Evolutionary conservation across 2,888 invertebrate genomes (phyloP), one percentile per base, ranked within the genome.

Genomic region (Plusia festucae): DNA sequence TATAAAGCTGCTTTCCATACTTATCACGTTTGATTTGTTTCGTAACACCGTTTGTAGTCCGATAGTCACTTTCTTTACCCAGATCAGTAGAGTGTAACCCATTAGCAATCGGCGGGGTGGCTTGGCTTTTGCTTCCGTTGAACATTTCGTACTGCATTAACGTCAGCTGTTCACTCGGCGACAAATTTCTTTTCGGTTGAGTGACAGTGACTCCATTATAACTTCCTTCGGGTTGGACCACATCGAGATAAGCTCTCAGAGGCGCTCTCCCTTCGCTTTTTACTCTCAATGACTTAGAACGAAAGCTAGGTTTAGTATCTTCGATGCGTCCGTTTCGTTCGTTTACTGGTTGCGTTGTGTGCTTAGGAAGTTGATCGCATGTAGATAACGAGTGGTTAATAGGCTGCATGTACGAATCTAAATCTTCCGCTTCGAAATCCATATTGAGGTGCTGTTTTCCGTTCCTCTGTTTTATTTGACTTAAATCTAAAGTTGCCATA

Each of bases 121-220:
- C 75, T 75, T 88, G 85, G 78, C 85, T 90, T 87, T 90, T 90
- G 81, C 79, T 91, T 82, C 88, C 90, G 80, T 90, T 91, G 72
- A 88, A 88, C 91, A 93, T 93, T 83, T 93, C 91, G 81, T 93
- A 91, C 83, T 95, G 93, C 95, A 95, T 95, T 81, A 95, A 84
- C 65, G 93, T 91, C 82, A 95, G 85, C 85, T 95, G 95, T 85
- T 95, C 95, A 62, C 94, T 95, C 34, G 95, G 95, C 60, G 95
- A 95, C 66, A 95, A 84, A 83, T 94, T 95, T 85, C 95, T 90
- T 88, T 94, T 95, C 72, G 95, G 95, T 89, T 95, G 95, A 69
- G 95, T 95, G 79, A 95, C 91, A 74, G 95, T 95, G 75, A 95
- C 95, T 79, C 87, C 90, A 87, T 92, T 91, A 78, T 90, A 88